Conservation (phyloP, 2,113 vertebrate genomes). For the Hippocampus guttulatus region DNA sequence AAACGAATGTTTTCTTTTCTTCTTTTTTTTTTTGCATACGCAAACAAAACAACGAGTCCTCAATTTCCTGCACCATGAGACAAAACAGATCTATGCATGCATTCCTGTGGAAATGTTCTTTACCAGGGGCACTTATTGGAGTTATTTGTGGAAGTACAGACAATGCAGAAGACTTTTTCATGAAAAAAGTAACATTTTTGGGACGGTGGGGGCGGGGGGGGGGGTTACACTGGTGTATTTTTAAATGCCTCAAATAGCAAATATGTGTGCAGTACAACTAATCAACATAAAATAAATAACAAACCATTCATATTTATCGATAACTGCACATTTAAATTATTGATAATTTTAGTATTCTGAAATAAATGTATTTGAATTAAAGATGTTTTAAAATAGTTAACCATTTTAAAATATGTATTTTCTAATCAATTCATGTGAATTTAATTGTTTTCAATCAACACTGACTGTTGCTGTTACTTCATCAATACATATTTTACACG, state of each 20-base stretch:
- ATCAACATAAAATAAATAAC: not conserved
- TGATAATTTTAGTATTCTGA: not conserved
- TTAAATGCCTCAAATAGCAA: not conserved
- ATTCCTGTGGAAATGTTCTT: constrained; percentile 11
- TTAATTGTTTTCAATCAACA: not conserved
- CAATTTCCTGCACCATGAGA: constrained; percentile 31
- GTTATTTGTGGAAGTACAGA: constrained; percentile 7
- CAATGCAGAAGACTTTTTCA: not conserved
- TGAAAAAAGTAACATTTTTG: not conserved
- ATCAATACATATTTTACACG: not conserved
- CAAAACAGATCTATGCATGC: constrained; percentile 6
- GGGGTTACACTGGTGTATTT: not conserved
- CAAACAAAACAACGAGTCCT: constrained; percentile 17
- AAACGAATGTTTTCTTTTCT: not conserved
- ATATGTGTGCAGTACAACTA: not conserved
- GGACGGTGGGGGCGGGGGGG: too few species aligned
- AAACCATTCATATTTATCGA: not conserved
- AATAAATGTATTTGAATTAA: not conserved
- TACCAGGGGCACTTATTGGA: not conserved
- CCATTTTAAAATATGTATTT: too few species aligned
- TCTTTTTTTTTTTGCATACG: constrained; percentile 2
- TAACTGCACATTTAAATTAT: not conserved
- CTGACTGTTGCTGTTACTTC: not conserved
- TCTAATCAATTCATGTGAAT: too few species aligned
- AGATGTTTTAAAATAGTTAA: not conserved